Evolutionary conservation across 2,113 vertebrate species (phyloP).

Genomic region (Alosa alosa): DNA sequence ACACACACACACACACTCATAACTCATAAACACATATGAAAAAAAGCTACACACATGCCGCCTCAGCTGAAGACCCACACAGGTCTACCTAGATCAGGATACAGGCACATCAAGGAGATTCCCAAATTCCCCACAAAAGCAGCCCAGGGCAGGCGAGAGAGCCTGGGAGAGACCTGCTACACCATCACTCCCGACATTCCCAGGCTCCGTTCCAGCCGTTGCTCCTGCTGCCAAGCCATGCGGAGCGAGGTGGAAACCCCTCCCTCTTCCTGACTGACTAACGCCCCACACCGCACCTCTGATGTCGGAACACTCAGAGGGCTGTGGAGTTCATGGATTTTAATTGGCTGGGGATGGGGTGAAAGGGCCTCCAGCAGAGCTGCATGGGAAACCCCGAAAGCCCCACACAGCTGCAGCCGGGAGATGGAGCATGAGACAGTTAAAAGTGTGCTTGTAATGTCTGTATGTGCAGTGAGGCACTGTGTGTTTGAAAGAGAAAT

Average conservation of each 20-base stretch:
- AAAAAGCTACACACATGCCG: background rate
- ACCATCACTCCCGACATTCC: background rate
- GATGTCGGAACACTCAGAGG: background rate
- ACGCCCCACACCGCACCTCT: background rate
- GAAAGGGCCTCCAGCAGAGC: background rate
- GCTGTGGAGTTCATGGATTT: background rate
- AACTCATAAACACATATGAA: background rate
- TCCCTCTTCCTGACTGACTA: background rate
- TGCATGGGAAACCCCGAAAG: background rate
- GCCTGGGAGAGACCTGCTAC: background rate
- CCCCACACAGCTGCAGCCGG: background rate
- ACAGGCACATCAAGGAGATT: background rate
- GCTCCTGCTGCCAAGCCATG: background rate
- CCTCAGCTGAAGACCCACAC: background rate
- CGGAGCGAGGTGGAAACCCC: background rate
- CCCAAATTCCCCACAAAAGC: background rate
- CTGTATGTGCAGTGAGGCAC: background rate
- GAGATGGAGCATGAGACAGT: background rate
- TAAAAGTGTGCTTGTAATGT: background rate
- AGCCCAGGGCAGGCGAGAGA: background rate
- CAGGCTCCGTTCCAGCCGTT: background rate
- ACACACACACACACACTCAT: background rate
- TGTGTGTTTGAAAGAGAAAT: background rate
- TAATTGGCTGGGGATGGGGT: background rate
- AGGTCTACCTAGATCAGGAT: conserved; percentile 10